A percentile compares a stretch with the other conserved stretches of the same genome.
Evolutionary conservation across 2,797 vertebrate species (phyloP).

Genomic region (Acanthopagrus latus): DNA sequence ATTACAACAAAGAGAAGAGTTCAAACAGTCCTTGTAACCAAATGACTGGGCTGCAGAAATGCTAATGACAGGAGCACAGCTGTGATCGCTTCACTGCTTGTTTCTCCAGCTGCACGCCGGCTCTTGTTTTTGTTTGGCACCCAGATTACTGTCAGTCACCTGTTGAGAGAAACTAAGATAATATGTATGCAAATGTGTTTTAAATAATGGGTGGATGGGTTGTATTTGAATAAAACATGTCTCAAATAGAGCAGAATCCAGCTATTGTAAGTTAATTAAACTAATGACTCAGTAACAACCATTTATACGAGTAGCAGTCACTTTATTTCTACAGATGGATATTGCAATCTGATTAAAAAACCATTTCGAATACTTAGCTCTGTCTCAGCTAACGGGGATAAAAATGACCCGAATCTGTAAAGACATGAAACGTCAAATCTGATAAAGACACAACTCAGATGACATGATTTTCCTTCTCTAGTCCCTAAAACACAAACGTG

Average conservation of each 20-base stretch:
- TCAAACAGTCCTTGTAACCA: slow-evolving; percentile 32
- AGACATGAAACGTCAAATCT: slow-evolving; percentile 22
- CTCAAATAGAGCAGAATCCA: not conserved
- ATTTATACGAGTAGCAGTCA: not conserved
- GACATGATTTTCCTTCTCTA: not conserved
- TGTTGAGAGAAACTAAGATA: slow-evolving; percentile 1
- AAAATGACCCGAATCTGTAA: slow-evolving; percentile 9
- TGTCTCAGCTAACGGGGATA: not conserved
- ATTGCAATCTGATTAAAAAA: not conserved
- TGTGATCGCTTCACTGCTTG: slow-evolving; percentile 25
- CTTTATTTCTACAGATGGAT: not conserved
- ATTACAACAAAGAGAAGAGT: slow-evolving; percentile 22
- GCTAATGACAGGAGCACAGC: slow-evolving; percentile 36
- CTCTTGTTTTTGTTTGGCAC: slow-evolving; percentile 16
- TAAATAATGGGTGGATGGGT: not conserved
- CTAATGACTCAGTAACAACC: not conserved
- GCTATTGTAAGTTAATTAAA: not conserved
- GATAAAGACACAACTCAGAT: slow-evolving; percentile 9
- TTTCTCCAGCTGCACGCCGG: slow-evolving; percentile 28
- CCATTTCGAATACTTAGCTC: too few relatives aligned
- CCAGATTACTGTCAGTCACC: slow-evolving; percentile 8
- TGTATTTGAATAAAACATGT: not conserved
- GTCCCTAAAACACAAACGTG: slow-evolving; percentile 23
- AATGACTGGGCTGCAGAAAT: slow-evolving; percentile 31
- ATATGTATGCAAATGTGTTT: not conserved